Evolutionary conservation across 2,113 vertebrate species (phyloP).

Genomic region (Poeciliopsis prolifica): DNA sequence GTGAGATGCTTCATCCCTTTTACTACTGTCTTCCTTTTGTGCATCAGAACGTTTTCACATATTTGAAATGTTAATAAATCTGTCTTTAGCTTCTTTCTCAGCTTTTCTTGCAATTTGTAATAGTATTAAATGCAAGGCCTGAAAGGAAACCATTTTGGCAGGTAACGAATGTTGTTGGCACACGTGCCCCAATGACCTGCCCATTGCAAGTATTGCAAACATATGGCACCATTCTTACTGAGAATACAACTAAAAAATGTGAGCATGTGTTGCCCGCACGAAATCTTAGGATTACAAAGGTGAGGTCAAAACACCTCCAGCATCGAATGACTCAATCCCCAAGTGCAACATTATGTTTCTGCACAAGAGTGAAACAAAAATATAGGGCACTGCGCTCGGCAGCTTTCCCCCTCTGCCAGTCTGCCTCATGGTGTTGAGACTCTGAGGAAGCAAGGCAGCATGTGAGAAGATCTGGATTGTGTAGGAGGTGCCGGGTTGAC

Average conservation of each 20-base stretch:
- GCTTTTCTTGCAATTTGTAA: background rate
- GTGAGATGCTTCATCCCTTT: background rate
- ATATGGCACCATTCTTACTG: background rate
- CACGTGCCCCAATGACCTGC: background rate
- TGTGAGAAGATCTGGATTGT: constrained; percentile 72
- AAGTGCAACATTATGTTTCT: constrained; percentile 29
- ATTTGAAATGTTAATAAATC: background rate
- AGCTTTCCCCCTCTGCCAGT: constrained; percentile 38
- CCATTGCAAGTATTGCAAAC: constrained; percentile 1
- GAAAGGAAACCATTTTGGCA: background rate
- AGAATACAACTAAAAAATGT: background rate
- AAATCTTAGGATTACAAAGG: background rate
- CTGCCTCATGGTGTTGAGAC: constrained; percentile 49
- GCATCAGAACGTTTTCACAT: background rate
- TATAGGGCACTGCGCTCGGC: constrained; percentile 42
- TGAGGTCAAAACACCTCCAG: background rate
- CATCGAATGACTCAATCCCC: constrained; percentile 18
- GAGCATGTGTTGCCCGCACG: background rate
- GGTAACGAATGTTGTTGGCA: background rate
- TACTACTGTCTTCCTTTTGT: background rate
- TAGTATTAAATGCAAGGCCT: background rate
- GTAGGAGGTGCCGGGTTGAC: constrained; percentile 74
- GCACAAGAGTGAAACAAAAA: constrained; percentile 21
- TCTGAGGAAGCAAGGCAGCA: constrained; percentile 51
- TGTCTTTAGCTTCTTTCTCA: background rate